A percentile compares a stretch with the other conserved stretches of the same genome.
These are phyloP conservation scores for Miltochrista miniata DNA, from an alignment of 2,888 invertebrate genomes.

Conservation along the genomic window DNA sequence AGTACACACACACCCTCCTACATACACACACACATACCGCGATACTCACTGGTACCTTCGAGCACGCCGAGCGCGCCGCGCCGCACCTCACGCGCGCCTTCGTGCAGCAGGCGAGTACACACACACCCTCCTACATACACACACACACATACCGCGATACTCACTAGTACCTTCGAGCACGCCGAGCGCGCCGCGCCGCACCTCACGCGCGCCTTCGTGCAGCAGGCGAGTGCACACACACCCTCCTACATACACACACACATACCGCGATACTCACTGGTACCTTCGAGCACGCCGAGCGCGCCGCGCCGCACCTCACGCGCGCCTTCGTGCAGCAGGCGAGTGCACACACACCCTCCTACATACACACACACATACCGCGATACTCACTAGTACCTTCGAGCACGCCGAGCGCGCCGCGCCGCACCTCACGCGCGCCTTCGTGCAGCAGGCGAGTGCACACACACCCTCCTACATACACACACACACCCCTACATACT, in stretches of 20 bases:
- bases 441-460: constrained; percentile 83
- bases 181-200: constrained; percentile 95
- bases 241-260: no score
- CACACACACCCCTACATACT: not conserved
- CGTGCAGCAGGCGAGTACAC: constrained; percentile 76
- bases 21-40: no score
- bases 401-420: constrained; percentile 93
- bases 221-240: constrained; percentile 59
- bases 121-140: no score
- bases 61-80: constrained; percentile 92
- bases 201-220: constrained; percentile 92
- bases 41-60: no score
- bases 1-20: no score
- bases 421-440: constrained; percentile 94
- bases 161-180: no score
- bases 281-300: constrained; percentile 94
- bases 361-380: no score
- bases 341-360: constrained; percentile 17
- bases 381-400: no score
- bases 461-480: not conserved
- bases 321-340: constrained; percentile 88
- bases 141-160: no score
- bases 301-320: constrained; percentile 93
- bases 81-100: constrained; percentile 95
- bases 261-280: no score